Evolutionary conservation across 2,113 vertebrate species (phyloP).

Genomic region (Butorides virescens): DNA sequence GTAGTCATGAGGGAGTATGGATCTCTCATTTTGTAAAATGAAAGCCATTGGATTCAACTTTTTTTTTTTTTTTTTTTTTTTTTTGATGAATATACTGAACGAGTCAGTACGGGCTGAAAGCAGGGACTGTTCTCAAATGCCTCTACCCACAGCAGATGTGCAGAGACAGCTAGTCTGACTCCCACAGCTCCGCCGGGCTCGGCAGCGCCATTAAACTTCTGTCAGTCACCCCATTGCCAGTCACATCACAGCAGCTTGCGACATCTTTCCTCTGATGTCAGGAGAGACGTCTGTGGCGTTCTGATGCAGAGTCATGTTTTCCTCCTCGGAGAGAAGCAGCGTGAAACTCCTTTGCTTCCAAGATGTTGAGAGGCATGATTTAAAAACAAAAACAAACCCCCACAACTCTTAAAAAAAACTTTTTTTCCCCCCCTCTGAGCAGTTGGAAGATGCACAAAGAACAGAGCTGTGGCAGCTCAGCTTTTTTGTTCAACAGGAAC

Average conservation of each 20-base stretch:
- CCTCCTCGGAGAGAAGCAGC: background rate
- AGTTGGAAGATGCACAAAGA: background rate
- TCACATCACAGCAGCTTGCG: background rate
- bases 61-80: too few species aligned
- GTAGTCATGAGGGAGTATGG: background rate
- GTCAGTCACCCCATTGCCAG: background rate
- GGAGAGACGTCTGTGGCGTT: background rate
- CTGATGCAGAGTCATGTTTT: background rate
- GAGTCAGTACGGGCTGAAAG: constrained; percentile 15
- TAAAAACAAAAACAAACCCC: background rate
- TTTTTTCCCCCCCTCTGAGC: background rate
- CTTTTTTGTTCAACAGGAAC: background rate
- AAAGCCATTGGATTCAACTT: background rate
- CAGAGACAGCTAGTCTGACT: constrained; percentile 13
- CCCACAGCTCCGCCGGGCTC: background rate
- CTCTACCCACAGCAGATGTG: constrained; percentile 5
- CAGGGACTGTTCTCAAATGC: background rate
- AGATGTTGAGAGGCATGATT: background rate
- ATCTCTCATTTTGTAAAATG: constrained; percentile 1
- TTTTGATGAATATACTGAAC: background rate
- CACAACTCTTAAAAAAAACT: background rate
- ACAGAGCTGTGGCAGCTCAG: background rate
- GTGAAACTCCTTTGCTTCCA: background rate
- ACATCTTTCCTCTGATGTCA: background rate
- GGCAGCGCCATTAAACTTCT: background rate